Evolutionary conservation across 2,888 invertebrate species (phyloP).

Genomic region (Limulus polyphemus): DNA sequence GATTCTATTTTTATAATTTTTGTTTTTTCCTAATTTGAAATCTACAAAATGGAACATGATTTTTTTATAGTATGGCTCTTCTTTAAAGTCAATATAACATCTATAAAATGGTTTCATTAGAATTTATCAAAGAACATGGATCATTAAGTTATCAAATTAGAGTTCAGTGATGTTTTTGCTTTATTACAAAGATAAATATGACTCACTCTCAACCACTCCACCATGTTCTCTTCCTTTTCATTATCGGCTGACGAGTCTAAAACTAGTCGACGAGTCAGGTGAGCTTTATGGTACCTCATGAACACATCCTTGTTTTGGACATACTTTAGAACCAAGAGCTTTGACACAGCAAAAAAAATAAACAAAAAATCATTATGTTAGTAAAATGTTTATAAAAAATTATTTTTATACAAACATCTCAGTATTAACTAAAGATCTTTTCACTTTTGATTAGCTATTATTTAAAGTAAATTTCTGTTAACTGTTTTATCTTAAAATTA

Average conservation of each 20-base stretch:
- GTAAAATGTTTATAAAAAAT: no score
- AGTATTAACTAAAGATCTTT: not conserved
- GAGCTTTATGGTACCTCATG: slow-evolving; percentile 98
- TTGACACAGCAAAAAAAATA: slow-evolving; percentile 6
- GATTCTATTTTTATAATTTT: no score
- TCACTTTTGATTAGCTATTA: no score
- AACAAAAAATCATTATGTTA: not conserved
- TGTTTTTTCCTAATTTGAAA: no score
- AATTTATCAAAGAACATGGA: no score
- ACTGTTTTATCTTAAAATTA: no score
- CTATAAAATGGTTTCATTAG: no score
- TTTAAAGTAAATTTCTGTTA: no score
- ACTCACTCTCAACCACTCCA: slow-evolving; percentile 63
- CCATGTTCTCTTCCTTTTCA: slow-evolving; percentile 99
- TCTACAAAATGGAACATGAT: no score
- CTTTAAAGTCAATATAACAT: no score
- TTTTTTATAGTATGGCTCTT: no score
- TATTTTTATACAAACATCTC: slow-evolving; percentile 4
- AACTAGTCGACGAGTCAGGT: slow-evolving; percentile 86
- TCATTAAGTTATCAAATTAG: not conserved
- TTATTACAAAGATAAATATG: not conserved
- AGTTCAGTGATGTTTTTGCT: not conserved
- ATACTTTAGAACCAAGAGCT: slow-evolving; percentile 87
- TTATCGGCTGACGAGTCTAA: slow-evolving; percentile 96
- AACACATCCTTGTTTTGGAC: slow-evolving; percentile 99